Evolutionary conservation across 2,888 invertebrate species (phyloP), one percentile per base, ranked within the genome.

Genomic region (Cantharis lateralis): DNA sequence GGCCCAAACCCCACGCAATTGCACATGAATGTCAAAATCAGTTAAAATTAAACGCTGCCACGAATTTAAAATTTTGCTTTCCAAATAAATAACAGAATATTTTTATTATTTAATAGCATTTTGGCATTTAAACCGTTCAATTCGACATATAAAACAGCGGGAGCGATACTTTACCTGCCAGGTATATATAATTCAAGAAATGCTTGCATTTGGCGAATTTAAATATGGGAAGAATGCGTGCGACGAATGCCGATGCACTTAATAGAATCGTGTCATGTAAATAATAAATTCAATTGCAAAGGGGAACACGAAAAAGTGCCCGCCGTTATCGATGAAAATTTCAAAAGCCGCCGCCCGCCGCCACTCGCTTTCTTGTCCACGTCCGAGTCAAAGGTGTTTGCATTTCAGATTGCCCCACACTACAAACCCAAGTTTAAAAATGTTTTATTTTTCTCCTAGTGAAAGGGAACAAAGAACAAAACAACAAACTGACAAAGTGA

Each of bases 261-360:
- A 85, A 86, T 85, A 84, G 85, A 85, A 82, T 81, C 83, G 80
- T 84, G 85, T 84, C 82, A 80, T 81, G 80, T 86, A 84, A 86
- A 86, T 86, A 86, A 86, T 86, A 84, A 84, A 86, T 86, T 84
- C 83, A 84, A 84, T 84, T 82, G 84, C 81, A 71, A 74, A 80
- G 82, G 82, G 81, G 79, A 79, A 80, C 74, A 48, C 48, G 15
- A 66, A 70, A 71, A 75, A 74, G 28, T 75, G 73, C 75, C 73
- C 73, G 66, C 74, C 74, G 74, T 71, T 72, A 72, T 72, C 71
- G 69, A 61, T 70, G 73, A 48, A 78, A 78, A 72, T 78, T 76
- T 70, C 63, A 75, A 62, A 62, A 71, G 16, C 32, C 73, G 24
- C 24, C 24, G 24, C 24, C 20, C 18, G 18, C 18, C 18, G 73